phyloP scores from a whole-genome alignment of 2,888 invertebrate genomes.

The Melinaea menophilus region DNA sequence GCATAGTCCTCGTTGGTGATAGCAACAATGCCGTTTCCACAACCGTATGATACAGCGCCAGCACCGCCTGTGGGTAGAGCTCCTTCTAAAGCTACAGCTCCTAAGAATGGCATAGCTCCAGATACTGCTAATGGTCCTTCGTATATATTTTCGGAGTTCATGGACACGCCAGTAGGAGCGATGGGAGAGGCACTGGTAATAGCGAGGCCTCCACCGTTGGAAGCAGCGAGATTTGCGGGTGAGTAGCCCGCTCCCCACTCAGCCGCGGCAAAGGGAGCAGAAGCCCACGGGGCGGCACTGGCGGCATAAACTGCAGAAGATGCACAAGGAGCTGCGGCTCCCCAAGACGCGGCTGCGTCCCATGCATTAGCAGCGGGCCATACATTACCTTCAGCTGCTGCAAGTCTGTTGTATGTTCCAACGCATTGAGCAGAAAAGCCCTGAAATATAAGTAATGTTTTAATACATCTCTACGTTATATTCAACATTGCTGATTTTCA shows the following conservation, averaged over 20 bases:
- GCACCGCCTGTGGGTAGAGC: constrained; percentile 41
- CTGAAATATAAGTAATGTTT: constrained; percentile 19
- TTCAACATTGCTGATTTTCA: background rate
- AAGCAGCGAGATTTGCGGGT: constrained; percentile 19
- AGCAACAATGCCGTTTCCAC: constrained; percentile 45
- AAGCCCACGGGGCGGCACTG: constrained; percentile 9
- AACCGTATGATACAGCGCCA: constrained; percentile 45
- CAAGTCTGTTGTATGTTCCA: constrained; percentile 17
- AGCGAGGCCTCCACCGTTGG: constrained; percentile 28
- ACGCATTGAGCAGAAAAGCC: constrained; percentile 25
- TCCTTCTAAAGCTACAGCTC: constrained; percentile 46
- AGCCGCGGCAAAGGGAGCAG: constrained; percentile 20
- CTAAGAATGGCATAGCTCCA: constrained; percentile 46
- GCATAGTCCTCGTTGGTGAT: constrained; percentile 38
- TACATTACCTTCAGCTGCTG: constrained; percentile 7
- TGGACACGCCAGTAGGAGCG: constrained; percentile 42
- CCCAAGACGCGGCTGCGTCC: background rate
- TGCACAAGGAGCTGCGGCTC: constrained; percentile 16
- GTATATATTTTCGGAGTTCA: constrained; percentile 43
- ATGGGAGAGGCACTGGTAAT: constrained; percentile 43
- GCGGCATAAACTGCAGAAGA: constrained; percentile 17
- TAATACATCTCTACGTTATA: too few relatives aligned
- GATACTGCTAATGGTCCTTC: constrained; percentile 42
- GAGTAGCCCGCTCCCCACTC: constrained; percentile 31
- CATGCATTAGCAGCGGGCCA: constrained; percentile 14